phyloP scores from a whole-genome alignment of 2,888 invertebrate genomes.

The Eupithecia dodoneata region DNA sequence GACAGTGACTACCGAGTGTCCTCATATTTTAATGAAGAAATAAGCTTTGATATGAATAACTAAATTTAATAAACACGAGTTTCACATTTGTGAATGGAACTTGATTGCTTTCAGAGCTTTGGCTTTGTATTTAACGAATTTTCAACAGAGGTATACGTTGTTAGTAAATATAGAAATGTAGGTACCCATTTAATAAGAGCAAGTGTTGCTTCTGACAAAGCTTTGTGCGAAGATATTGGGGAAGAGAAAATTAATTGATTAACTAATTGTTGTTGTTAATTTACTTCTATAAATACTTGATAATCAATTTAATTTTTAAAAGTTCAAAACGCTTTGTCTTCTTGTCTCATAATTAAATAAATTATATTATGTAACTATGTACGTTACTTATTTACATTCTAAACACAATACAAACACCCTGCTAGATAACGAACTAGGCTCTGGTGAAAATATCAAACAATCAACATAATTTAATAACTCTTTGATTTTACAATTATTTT shows the following conservation, averaged over 20 bases:
- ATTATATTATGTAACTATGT: not conserved
- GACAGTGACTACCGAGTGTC: not conserved
- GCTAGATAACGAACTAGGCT: no score
- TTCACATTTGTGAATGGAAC: slow-evolving; percentile 26
- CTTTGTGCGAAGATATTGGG: not conserved
- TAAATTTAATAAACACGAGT: slow-evolving; percentile 18
- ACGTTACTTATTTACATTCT: not conserved
- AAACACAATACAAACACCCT: not conserved
- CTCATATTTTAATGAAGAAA: slow-evolving; percentile 23
- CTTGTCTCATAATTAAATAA: not conserved
- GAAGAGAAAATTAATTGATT: not conserved
- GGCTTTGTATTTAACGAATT: not conserved
- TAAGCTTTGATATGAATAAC: slow-evolving; percentile 25
- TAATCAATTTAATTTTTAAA: not conserved
- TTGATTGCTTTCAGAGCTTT: slow-evolving; percentile 27
- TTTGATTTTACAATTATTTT: no score
- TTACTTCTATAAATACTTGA: no score
- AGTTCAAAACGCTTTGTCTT: not conserved
- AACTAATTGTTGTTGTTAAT: not conserved
- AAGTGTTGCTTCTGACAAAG: not conserved
- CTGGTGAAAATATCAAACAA: no score
- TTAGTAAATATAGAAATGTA: not conserved
- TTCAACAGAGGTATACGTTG: not conserved
- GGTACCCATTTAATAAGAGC: not conserved
- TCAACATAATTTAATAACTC: no score